Base-by-base conservation (phyloP, 1,140 invertebrate genomes). In the Eubasilissa regina region DNA sequence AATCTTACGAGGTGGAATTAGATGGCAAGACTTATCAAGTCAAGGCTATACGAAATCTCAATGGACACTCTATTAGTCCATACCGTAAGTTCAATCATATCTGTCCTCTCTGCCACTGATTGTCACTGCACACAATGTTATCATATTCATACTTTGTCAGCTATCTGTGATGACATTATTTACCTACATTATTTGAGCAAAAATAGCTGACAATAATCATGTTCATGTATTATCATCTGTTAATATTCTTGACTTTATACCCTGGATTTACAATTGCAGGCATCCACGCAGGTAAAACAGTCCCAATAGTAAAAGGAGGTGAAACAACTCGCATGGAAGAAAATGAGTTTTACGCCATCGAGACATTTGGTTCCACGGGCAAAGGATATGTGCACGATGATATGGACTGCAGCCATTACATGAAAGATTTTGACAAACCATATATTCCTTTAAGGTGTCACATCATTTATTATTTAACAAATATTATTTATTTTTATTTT, bases 381-480 rank as follows among this genome's bases (percentile, higher is more conserved):
- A 94, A 95, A 81, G 99, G 99, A 12, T 91, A 96, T 73, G 98
- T 99, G 0, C 97, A 99, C 87, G 98, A 99, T 87, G 99, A 99
- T 86, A 98, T 99, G 95, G 98, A 99, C 85, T 97, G 95, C 80
- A 99, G 98, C 44, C 99, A 99, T 90, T 99, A 99, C 85, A 99
- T 99, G 98, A 99, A 99, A 88, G 98, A 98, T 86, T 99, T 96
- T 88, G 98, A 99, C 84, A 93, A 94, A 86, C 95, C 95, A 78
- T 97, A 95, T 89, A 95, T 98, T 55, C 97, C 97, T 72, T 87
- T 99, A 53, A 89, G 91, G 91, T 93, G 85, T 53, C 12, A 7
- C 21, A 17, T 3, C 0, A 13, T 66, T 45, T 66, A 0, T 13
- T 51, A 6, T 35, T 35, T 35, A 3, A 35, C 25, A n/a, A n/a